Evolutionary conservation across 2,113 vertebrate species (phyloP), one percentile per base, ranked within the genome.

Genomic region (Elachura formosa): DNA sequence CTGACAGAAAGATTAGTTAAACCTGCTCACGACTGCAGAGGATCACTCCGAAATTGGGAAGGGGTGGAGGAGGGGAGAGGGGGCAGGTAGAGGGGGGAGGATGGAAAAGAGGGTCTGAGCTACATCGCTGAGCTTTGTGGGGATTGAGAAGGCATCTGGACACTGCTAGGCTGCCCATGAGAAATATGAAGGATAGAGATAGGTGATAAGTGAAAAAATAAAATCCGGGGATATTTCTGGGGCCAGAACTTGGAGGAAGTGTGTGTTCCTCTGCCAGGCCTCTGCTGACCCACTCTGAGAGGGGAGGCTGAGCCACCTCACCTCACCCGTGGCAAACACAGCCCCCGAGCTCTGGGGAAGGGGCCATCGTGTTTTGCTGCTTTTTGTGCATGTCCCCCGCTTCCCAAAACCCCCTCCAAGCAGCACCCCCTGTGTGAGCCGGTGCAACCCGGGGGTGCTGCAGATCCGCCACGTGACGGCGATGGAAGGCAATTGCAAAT

Each of bases 1-100:
- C 95, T 96, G 97, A 97, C 94, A 97, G 97, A 95, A 96, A 97
- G 97, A 96, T 97, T 95, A 96, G 96, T 97, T 96, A 97, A 97
- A 94, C 96, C 80, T 43, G 91, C 93, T 97, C 97, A 95, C 5
- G 24, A 85, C 93, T 95, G 63, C 0, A 4, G 89, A 95, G 79
- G 64, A 95, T 77, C 55, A 8, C 85, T 94, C 82, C 29, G 87
- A 96, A 95, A 96, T 23, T 86, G 84, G 89, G 76, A 43, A 74
- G 40, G 41, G 51, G 14, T 4, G 6, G 74, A 68, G n/a, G 48
- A 89, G 36, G 19, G 40, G 54, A 69, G 26, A 51, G 9, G 31
- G 41, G 13, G 8, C 25, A 63, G 66, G 56, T 29, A 43, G 36
- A 1, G 17, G 45, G 17, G 21, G 8, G 15, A 93, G 6, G 15